phyloP scores from a whole-genome alignment of 2,113 vertebrate genomes.

The Pardalotus punctatus region DNA sequence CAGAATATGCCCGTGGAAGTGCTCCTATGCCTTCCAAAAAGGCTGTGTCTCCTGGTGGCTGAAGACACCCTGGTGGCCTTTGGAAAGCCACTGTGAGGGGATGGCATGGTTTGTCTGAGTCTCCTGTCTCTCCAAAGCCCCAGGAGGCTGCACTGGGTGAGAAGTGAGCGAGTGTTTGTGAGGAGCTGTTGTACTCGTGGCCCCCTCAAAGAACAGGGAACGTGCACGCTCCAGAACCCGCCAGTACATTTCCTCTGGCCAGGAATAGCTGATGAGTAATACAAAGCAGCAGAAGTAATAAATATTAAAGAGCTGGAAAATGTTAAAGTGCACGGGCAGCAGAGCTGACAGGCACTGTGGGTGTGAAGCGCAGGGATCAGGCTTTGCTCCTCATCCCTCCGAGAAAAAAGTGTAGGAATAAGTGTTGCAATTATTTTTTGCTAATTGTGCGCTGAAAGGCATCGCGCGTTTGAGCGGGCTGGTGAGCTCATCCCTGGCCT shows the following conservation, averaged over 20 bases:
- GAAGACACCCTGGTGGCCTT: not conserved
- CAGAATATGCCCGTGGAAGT: not conserved
- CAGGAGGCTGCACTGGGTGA: fast-evolving
- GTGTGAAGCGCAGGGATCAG: not conserved
- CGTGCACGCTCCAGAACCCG: not conserved
- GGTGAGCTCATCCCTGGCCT: not conserved
- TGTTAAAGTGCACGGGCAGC: not conserved
- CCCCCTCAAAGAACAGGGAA: not conserved
- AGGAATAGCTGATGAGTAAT: slow-evolving; percentile 60
- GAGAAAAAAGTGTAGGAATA: not conserved
- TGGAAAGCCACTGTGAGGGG: not conserved
- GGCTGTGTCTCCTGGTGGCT: not conserved
- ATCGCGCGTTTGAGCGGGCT: fast-evolving
- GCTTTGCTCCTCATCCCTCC: not conserved
- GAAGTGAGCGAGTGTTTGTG: not conserved
- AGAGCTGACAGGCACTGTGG: not conserved
- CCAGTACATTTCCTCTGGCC: slow-evolving; percentile 21
- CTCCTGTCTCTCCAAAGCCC: not conserved
- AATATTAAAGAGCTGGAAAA: slow-evolving; percentile 60
- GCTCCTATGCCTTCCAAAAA: not conserved
- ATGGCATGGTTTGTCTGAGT: fast-evolving
- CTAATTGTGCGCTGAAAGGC: not conserved
- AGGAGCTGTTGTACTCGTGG: not conserved
- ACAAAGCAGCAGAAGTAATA: slow-evolving; percentile 42
- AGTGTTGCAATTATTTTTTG: not conserved